These are phyloP conservation scores for Catalaphyllia jardinei DNA, from an alignment of 64 coral and sea anemone genomes.

Conservation along the genomic window DNA sequence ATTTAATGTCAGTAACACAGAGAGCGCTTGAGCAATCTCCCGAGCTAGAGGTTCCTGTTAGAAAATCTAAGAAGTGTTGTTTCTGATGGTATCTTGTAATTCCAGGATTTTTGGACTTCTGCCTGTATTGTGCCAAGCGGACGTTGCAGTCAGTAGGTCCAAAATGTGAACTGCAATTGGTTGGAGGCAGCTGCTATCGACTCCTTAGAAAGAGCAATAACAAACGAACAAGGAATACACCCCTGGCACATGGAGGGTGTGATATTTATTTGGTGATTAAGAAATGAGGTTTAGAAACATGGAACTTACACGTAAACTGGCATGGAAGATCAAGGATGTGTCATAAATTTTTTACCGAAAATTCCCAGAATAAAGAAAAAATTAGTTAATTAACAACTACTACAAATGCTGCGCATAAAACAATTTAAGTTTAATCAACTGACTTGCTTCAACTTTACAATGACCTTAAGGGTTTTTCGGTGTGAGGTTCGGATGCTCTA, in stretches of 20 bases:
- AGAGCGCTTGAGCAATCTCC: too few species aligned
- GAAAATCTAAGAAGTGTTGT: too few species aligned
- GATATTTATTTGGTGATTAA: slow-evolving; percentile 1
- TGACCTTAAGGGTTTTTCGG: too few species aligned
- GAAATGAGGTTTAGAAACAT: not conserved
- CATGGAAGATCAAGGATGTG: not conserved
- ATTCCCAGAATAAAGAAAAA: not conserved
- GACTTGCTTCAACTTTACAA: too few species aligned
- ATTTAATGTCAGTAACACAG: too few species aligned
- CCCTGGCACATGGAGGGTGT: not conserved
- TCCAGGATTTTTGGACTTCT: not conserved
- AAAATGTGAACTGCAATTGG: not conserved
- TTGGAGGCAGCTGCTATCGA: not conserved
- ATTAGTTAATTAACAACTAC: not conserved
- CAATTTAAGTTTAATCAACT: too few species aligned
- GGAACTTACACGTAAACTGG: not conserved
- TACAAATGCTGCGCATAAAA: too few species aligned
- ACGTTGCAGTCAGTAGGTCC: not conserved
- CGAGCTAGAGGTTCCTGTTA: too few species aligned
- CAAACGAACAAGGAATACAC: not conserved
- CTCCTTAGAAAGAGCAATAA: not conserved
- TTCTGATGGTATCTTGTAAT: not conserved
- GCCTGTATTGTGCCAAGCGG: not conserved
- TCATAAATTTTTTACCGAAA: not conserved
- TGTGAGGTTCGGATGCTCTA: too few species aligned